Evolutionary conservation across 2,113 vertebrate species (phyloP).

Genomic region (Labrus mixtus): DNA sequence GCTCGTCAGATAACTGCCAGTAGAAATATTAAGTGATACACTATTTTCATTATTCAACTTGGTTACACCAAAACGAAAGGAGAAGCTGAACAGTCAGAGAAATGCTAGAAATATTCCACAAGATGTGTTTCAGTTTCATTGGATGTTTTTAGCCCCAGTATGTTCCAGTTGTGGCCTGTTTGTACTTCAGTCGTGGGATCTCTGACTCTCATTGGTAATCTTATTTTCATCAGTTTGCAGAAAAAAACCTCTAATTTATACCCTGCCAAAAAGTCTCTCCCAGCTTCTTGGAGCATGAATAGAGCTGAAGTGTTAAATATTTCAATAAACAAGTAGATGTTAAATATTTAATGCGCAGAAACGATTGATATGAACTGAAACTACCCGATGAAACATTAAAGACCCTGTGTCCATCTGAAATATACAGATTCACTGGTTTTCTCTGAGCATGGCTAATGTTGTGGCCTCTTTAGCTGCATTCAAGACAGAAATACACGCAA

Average conservation of each 20-base stretch:
- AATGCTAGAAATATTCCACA: constrained; percentile 33
- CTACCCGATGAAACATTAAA: constrained; percentile 73
- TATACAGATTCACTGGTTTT: constrained; percentile 41
- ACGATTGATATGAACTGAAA: constrained; percentile 76
- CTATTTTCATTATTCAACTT: not conserved
- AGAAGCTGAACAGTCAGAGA: constrained; percentile 12
- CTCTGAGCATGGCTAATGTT: constrained; percentile 4
- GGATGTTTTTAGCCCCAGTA: constrained; percentile 1
- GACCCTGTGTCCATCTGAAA: constrained; percentile 56
- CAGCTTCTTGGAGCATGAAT: constrained; percentile 59
- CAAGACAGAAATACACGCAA: constrained; percentile 47
- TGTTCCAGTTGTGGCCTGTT: constrained; percentile 26
- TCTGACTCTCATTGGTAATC: constrained; percentile 44
- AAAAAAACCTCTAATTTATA: constrained; percentile 47
- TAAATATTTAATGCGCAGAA: constrained; percentile 70
- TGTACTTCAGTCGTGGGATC: constrained; percentile 16
- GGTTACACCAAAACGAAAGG: constrained; percentile 3
- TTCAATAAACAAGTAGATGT: constrained; percentile 76
- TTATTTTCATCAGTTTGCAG: constrained; percentile 58
- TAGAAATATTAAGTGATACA: not conserved
- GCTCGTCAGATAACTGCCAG: constrained; percentile 4
- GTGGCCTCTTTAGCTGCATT: constrained; percentile 52
- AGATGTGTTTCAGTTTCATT: constrained; percentile 3
- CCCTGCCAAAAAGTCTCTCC: constrained; percentile 12
- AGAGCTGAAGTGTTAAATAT: constrained; percentile 72